These are phyloP conservation scores for Periophthalmodon schlosseri DNA, from an alignment of 2,113 vertebrate species.

Conservation along the genomic window DNA sequence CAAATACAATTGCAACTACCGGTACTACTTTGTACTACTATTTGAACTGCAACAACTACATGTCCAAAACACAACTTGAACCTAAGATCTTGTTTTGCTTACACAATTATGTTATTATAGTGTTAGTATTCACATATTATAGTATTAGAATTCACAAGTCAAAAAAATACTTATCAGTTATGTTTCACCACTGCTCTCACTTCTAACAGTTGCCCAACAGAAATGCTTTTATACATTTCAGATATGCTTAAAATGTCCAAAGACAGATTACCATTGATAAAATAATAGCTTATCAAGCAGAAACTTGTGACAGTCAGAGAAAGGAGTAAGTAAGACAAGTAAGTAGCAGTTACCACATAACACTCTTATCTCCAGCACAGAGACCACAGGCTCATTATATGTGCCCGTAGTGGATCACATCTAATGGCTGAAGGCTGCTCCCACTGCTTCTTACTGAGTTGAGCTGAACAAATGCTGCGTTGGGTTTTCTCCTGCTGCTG, in stretches of 20 bases:
- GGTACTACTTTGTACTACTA: neutral
- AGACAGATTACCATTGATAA: conserved; percentile 7
- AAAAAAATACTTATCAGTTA: too few species aligned
- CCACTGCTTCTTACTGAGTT: conserved; percentile 6
- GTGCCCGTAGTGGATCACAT: conserved; percentile 27
- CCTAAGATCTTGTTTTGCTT: neutral
- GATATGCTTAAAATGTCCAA: neutral
- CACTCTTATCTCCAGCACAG: conserved; percentile 32
- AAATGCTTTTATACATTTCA: neutral
- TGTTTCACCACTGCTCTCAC: neutral
- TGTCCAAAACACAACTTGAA: neutral
- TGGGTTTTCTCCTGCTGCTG: conserved; percentile 17
- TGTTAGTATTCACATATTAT: too few species aligned
- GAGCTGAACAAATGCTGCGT: conserved; percentile 30
- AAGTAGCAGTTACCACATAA: conserved; percentile 1
- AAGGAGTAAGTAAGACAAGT: neutral
- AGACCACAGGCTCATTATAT: conserved; percentile 25
- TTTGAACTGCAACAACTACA: neutral
- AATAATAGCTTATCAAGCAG: conserved; percentile 17
- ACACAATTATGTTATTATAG: neutral
- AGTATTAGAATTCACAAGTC: neutral
- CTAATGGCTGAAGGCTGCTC: conserved; percentile 9
- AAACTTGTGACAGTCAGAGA: conserved; percentile 20
- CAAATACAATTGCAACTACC: neutral
- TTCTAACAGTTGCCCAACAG: neutral